Evolutionary conservation across 2,113 vertebrate species (phyloP).

Genomic region (Pagrus major): DNA sequence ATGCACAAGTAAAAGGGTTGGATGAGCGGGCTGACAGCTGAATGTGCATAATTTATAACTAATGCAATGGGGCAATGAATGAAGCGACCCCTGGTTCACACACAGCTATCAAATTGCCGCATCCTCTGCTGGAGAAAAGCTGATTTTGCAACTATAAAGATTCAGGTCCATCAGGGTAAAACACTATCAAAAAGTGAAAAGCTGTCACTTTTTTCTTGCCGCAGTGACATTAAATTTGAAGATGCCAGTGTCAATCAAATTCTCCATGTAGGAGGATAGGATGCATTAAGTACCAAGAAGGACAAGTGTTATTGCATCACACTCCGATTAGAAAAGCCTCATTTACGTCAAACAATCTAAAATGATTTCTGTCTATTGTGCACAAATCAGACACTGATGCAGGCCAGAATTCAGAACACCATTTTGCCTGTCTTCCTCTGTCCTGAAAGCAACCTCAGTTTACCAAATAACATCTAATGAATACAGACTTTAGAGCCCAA

Average conservation of each 20-base stretch:
- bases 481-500: not conserved
- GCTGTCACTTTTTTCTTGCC: not conserved
- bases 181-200: not conserved
- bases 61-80: not conserved
- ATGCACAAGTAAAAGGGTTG: not conserved
- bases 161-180: not conserved
- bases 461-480: not conserved
- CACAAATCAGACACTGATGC: not conserved
- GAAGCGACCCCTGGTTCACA: not conserved
- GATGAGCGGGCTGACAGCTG: not conserved
- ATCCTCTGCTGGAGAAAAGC: not conserved
- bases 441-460: not conserved
- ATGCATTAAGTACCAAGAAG: not conserved
- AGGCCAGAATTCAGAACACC: not conserved
- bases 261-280: not conserved
- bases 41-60: not conserved
- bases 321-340: not conserved
- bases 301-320: not conserved
- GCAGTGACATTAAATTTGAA: not conserved
- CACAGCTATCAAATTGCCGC: not conserved
- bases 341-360: not conserved
- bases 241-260: not conserved
- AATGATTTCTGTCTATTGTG: not conserved
- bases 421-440: not conserved
- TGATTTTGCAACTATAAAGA: not conserved